Base-by-base conservation (phyloP, 2,113 vertebrate species). In the Candoia aspera region DNA sequence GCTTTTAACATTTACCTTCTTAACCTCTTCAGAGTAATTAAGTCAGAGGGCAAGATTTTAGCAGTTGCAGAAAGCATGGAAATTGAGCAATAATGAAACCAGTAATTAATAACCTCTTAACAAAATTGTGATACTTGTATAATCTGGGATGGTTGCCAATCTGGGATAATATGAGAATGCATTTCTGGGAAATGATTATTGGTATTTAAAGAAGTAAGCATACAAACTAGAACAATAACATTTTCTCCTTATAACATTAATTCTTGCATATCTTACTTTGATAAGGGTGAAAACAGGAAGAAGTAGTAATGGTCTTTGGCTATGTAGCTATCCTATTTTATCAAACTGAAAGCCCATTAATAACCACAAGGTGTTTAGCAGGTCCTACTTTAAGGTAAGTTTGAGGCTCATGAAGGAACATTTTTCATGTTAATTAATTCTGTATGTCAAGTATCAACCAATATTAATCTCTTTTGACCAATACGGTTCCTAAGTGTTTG, bases 371-470 rank as follows among this genome's bases (percentile, higher is more conserved):
- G 94, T 86, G 24, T 97, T 96, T 64, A 95, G 93, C 94, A 97
- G 94, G 93, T 96, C 94, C 91, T 26, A 94, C 91, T 94, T 94
- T 93, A 97, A 96, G 95, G 89, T 95, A 95, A 97, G 94, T 92
- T 95, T 92, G 91, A 95, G 83, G 94, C 95, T 95, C 73, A 85
- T 90, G 92, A 95, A 95, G 19, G 54, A 94, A 60, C 90, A 91
- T 94, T 93, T 95, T 96, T 90, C 94, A 89, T 93, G 89, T 95
- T 97, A 97, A 97, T 97, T 97, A 96, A 96, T 98, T 97, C 95
- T 95, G 62, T 60, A 60, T 92, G 95, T 96, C 95, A 95, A 95
- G 90, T 94, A 94, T 96, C 96, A 95, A 95, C 93, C 96, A 97
- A 95, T 64, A 93, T 84, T 93, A 95, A 94, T 95, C 93, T 95